Evolutionary conservation across 2,113 vertebrate species (phyloP).

Genomic region (Irena cyanogastra): DNA sequence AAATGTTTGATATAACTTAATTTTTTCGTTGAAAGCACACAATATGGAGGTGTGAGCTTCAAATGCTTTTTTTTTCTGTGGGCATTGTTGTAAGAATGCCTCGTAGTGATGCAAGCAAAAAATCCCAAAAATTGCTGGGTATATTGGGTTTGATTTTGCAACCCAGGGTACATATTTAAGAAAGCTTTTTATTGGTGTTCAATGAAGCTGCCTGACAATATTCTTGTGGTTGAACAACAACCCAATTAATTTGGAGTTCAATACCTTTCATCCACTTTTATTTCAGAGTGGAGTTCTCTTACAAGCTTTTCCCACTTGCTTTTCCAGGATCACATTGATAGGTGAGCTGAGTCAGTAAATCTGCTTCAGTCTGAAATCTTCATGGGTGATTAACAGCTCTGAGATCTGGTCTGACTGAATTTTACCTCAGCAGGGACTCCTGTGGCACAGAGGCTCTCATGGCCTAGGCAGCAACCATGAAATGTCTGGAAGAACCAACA

Average conservation of each 20-base stretch:
- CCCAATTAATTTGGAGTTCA: background rate
- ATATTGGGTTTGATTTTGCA: background rate
- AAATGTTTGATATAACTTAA: background rate
- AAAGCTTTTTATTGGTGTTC: background rate
- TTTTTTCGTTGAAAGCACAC: background rate
- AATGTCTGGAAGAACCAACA: background rate
- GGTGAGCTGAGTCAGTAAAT: background rate
- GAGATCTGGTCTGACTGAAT: background rate
- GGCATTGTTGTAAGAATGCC: background rate
- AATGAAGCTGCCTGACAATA: background rate
- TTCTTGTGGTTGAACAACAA: background rate
- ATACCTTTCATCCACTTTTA: background rate
- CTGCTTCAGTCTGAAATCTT: background rate
- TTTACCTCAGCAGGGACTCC: background rate
- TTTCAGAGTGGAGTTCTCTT: background rate
- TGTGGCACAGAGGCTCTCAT: background rate
- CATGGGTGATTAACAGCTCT: fast-evolving
- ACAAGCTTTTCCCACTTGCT: background rate
- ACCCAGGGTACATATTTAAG: background rate
- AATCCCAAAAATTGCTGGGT: background rate
- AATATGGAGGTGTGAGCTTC: background rate
- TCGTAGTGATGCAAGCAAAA: background rate
- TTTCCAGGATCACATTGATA: background rate
- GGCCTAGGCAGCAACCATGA: background rate
- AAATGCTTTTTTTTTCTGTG: background rate